Conservation (phyloP, 1,140 invertebrate genomes). For the Brachionus koreanus region DNA sequence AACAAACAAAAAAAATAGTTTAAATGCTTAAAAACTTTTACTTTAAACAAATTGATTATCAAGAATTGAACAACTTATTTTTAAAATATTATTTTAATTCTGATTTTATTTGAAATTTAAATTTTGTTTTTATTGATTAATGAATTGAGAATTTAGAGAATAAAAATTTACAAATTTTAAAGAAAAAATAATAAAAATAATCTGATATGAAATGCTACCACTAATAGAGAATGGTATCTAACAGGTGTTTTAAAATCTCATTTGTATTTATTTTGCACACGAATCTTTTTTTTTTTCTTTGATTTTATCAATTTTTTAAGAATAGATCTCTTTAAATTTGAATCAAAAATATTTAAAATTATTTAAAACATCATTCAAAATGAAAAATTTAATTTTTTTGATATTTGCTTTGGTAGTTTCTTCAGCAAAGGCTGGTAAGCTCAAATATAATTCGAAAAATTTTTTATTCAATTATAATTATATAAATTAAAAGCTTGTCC, state of each 20-base stretch:
- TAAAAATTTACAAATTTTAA: too few species aligned
- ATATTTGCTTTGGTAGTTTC: not conserved
- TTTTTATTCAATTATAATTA: not conserved
- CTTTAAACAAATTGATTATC: too few species aligned
- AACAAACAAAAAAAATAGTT: too few species aligned
- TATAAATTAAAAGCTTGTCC: slow-evolving; percentile 31
- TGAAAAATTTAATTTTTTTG: not conserved
- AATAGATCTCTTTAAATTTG: not conserved
- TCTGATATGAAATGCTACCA: not conserved
- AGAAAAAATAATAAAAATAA: not conserved
- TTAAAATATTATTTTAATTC: too few species aligned
- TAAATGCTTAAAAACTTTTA: too few species aligned
- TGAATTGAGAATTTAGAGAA: too few species aligned
- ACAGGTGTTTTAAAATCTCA: not conserved
- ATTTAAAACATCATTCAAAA: not conserved
- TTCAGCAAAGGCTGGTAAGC: not conserved
- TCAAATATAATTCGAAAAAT: too few species aligned
- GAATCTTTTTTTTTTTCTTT: not conserved
- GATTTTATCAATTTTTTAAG: not conserved
- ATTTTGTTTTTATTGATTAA: too few species aligned
- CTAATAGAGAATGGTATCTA: not conserved
- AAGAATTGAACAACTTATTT: too few species aligned
- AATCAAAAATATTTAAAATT: not conserved
- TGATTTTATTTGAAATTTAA: too few species aligned
- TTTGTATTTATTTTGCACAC: slow-evolving; percentile 2